These are phyloP conservation scores for Gobionotothen gibberifrons DNA, from an alignment of 2,797 vertebrate genomes.

Conservation along the genomic window DNA sequence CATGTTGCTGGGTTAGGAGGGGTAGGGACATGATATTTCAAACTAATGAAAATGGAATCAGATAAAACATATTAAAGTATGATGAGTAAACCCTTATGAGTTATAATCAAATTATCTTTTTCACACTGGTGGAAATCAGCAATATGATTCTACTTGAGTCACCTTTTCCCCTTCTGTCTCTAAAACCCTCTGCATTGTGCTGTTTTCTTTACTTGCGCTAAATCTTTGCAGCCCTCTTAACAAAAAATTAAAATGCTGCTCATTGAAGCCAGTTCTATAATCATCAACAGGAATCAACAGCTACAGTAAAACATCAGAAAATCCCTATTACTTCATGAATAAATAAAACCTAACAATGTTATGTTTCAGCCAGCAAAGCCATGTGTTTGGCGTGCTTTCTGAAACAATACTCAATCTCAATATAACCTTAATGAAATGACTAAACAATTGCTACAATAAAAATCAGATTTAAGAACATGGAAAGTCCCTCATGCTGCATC, in stretches of 20 bases:
- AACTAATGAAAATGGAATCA: constrained; percentile 49
- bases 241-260: constrained; percentile 31
- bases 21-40: constrained; percentile 21
- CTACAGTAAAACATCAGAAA: constrained; percentile 44
- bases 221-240: constrained; percentile 45
- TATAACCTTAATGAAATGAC: constrained; percentile 33
- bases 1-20: constrained; percentile 29
- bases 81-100: neutral
- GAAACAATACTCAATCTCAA: constrained; percentile 29
- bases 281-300: constrained; percentile 45
- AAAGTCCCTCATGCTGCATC: constrained; percentile 41
- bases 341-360: constrained; percentile 41
- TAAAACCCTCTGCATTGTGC: constrained; percentile 35
- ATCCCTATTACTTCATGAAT: constrained; percentile 28
- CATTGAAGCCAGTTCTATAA: constrained; percentile 39
- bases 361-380: constrained; percentile 36
- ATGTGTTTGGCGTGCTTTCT: constrained; percentile 49
- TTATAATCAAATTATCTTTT: constrained; percentile 45
- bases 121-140: constrained; percentile 48
- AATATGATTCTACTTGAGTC: constrained; percentile 28
- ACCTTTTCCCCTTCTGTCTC: constrained; percentile 13
- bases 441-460: constrained; percentile 28
- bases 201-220: constrained; percentile 32
- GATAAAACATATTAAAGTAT: constrained; percentile 35
- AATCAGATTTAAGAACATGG: constrained; percentile 35